Conservation (phyloP, 2,888 invertebrate species). For the Hirtodrosophila alboralis region DNA sequence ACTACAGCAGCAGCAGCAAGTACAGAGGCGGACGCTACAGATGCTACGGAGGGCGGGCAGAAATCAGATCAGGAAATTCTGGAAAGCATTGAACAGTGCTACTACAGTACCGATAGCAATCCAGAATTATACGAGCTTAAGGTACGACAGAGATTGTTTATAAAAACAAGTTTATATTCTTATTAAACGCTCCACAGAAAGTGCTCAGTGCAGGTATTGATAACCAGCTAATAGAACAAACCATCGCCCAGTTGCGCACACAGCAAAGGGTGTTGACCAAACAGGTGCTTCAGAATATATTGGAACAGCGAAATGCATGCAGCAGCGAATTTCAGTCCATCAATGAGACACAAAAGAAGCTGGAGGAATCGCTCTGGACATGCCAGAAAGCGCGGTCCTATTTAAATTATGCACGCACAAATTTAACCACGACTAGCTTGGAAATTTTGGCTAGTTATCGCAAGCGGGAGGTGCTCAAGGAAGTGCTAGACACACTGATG, state of each 20-base stretch:
- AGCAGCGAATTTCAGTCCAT: conserved; percentile 93
- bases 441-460: conserved; percentile 96
- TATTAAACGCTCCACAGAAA: conserved; percentile 64
- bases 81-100: conserved; percentile 82
- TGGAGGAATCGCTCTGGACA: conserved; percentile 88
- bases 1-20: conserved; percentile 15
- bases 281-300: conserved; percentile 95
- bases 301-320: conserved; percentile 95
- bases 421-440: conserved; percentile 93
- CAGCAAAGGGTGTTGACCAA: conserved; percentile 92
- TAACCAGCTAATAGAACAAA: conserved; percentile 79
- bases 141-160: conserved; percentile 59
- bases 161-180: background rate
- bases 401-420: conserved; percentile 90
- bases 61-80: conserved; percentile 84
- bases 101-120: conserved; percentile 81
- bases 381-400: conserved; percentile 90
- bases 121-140: conserved; percentile 81
- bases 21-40: conserved; percentile 58
- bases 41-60: conserved; percentile 53
- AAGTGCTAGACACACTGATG: conserved; percentile 91
- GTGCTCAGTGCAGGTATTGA: conserved; percentile 80
- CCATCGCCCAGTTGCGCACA: conserved; percentile 80
- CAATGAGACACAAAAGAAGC: conserved; percentile 88
- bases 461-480: conserved; percentile 92